Conservation (phyloP, 2,888 invertebrate species). For the Plagodis pulveraria region DNA sequence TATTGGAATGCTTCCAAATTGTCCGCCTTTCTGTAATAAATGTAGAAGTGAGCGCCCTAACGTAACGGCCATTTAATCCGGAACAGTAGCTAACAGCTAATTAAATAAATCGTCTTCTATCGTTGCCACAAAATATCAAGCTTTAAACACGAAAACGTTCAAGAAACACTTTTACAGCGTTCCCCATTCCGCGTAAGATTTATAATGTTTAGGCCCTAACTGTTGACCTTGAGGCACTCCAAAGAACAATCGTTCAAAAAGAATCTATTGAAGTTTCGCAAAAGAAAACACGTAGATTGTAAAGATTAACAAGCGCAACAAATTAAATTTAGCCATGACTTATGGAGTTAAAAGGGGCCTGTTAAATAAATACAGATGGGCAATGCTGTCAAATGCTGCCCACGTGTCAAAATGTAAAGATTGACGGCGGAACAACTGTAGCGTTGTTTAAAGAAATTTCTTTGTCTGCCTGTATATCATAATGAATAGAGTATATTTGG, state of each 20-base stretch:
- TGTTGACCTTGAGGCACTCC: constrained; percentile 44
- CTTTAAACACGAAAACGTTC: constrained; percentile 15
- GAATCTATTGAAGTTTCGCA: constrained; percentile 39
- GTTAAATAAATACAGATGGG: constrained; percentile 57
- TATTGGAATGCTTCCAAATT: constrained; percentile 69
- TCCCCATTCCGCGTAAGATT: constrained; percentile 13
- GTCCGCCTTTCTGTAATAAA: constrained; percentile 61
- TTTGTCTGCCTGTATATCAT: constrained; percentile 50
- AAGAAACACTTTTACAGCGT: constrained; percentile 19
- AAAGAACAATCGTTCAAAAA: constrained; percentile 35
- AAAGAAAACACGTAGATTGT: constrained; percentile 29
- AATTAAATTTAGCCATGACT: constrained; percentile 32
- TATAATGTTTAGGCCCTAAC: constrained; percentile 37
- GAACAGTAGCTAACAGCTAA: constrained; percentile 54
- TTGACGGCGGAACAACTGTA: constrained; percentile 60
- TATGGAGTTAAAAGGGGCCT: constrained; percentile 41
- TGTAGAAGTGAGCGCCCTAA: constrained; percentile 48
- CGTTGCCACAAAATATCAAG: constrained; percentile 31
- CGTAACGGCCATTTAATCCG: constrained; percentile 50
- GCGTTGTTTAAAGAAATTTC: constrained; percentile 45
- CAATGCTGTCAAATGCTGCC: constrained; percentile 57
- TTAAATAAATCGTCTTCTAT: constrained; percentile 57
- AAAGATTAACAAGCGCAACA: constrained; percentile 40
- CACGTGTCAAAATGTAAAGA: constrained; percentile 49
- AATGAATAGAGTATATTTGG: constrained; percentile 60